A percentile compares a stretch with the other conserved stretches of the same genome.
Evolutionary conservation across 2,888 invertebrate species (phyloP).

Genomic region (Eustalomyia histrio): DNA sequence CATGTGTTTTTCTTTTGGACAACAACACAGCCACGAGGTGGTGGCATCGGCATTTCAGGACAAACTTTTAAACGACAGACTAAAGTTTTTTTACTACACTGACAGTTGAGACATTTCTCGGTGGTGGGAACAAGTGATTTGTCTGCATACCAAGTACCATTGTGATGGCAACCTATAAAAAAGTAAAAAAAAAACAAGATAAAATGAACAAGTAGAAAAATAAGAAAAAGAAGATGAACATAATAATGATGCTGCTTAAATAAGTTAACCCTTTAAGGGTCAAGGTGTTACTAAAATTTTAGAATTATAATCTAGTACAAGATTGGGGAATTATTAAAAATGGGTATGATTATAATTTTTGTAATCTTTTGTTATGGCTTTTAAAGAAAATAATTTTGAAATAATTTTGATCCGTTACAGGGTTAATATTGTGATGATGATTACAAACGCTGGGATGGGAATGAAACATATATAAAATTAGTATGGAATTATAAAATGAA

Average conservation of each 20-base stretch:
- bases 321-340: too few relatives aligned
- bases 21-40: conserved; percentile 86
- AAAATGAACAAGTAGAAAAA: conserved; percentile 3
- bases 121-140: conserved; percentile 84
- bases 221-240: conserved; percentile 25
- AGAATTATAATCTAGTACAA: too few relatives aligned
- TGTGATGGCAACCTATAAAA: conserved; percentile 85
- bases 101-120: conserved; percentile 89
- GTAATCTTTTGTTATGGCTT: too few relatives aligned
- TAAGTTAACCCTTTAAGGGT: neutral
- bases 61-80: conserved; percentile 89
- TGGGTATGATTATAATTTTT: too few relatives aligned
- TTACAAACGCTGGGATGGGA: conserved; percentile 36
- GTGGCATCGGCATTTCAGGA: conserved; percentile 86
- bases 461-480: conserved; percentile 54
- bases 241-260: conserved; percentile 26
- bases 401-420: neutral
- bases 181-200: conserved; percentile 5
- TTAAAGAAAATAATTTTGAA: too few relatives aligned
- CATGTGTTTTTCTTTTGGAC: conserved; percentile 85
- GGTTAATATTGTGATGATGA: neutral
- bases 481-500: conserved; percentile 39
- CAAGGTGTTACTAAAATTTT: too few relatives aligned
- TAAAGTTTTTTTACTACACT: conserved; percentile 86
- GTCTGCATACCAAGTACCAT: conserved; percentile 84